Percentiles rank a stretch among this genome's conserved stretches.
Evolutionary conservation across 2,888 invertebrate genomes (phyloP).

Genomic region (Macrophya annulata): DNA sequence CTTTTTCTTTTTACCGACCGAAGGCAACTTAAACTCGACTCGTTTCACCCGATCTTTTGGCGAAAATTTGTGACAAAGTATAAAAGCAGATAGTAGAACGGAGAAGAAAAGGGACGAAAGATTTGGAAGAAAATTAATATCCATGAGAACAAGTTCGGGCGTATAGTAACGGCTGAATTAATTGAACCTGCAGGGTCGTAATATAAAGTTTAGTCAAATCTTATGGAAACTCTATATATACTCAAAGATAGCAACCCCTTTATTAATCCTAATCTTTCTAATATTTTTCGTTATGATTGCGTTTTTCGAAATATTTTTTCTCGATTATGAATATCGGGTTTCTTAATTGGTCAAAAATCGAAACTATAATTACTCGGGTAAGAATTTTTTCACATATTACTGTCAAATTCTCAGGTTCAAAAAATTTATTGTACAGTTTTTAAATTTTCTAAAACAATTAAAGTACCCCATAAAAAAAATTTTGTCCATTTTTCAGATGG

Average conservation of each 20-base stretch:
- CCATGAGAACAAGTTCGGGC: conserved; percentile 4
- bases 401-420: too few species aligned
- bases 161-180: conserved; percentile 1
- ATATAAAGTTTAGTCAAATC: neutral
- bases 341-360: too few species aligned
- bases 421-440: too few species aligned
- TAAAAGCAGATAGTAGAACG: conserved; percentile 23
- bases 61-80: conserved; percentile 50
- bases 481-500: too few species aligned
- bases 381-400: too few species aligned
- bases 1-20: neutral
- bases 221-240: neutral
- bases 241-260: neutral
- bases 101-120: conserved; percentile 40
- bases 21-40: neutral
- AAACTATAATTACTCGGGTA: too few species aligned
- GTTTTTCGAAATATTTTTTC: neutral
- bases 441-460: too few species aligned
- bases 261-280: neutral
- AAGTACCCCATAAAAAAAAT: too few species aligned
- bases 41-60: neutral
- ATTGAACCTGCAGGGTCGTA: conserved; percentile 4
- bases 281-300: neutral
- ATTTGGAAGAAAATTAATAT: conserved; percentile 31
- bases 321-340: too few species aligned